Percentiles rank a stretch among this genome's conserved stretches.
Conservation (phyloP, 2,888 invertebrate species). For the Epicampocera succincta region DNA sequence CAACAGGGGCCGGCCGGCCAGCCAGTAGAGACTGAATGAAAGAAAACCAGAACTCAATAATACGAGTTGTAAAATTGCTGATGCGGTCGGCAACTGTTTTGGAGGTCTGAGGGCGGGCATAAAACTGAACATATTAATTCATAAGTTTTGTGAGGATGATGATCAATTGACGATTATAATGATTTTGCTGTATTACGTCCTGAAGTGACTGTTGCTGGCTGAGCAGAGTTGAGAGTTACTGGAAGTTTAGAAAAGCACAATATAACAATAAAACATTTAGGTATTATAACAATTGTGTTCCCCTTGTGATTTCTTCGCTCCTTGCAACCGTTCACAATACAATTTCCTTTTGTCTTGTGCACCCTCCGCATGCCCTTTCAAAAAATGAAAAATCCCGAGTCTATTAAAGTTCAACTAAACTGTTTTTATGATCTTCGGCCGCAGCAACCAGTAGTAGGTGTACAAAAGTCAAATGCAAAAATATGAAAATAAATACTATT, state of each 20-base stretch:
- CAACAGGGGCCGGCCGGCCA: background rate
- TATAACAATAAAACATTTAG: constrained; percentile 44
- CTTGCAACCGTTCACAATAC: constrained; percentile 21
- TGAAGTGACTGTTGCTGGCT: background rate
- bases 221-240: constrained; percentile 31
- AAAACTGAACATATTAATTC: constrained; percentile 21
- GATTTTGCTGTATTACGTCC: background rate
- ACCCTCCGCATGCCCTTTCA: constrained; percentile 19
- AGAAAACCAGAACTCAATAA: background rate
- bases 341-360: constrained; percentile 25
- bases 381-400: constrained; percentile 26
- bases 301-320: background rate
- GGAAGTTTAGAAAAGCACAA: constrained; percentile 29
- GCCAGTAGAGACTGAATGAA: background rate
- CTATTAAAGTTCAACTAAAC: constrained; percentile 55
- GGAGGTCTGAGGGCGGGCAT: background rate
- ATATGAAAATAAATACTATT: background rate
- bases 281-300: constrained; percentile 31
- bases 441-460: background rate
- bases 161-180: constrained; percentile 15
- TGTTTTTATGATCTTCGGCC: constrained; percentile 24
- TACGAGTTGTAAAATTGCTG: constrained; percentile 10
- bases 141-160: constrained; percentile 24
- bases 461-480: constrained; percentile 10
- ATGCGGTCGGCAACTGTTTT: constrained; percentile 34